These are phyloP conservation scores for Alitta virens DNA, from an alignment of 2,888 invertebrate genomes.

Conservation along the genomic window DNA sequence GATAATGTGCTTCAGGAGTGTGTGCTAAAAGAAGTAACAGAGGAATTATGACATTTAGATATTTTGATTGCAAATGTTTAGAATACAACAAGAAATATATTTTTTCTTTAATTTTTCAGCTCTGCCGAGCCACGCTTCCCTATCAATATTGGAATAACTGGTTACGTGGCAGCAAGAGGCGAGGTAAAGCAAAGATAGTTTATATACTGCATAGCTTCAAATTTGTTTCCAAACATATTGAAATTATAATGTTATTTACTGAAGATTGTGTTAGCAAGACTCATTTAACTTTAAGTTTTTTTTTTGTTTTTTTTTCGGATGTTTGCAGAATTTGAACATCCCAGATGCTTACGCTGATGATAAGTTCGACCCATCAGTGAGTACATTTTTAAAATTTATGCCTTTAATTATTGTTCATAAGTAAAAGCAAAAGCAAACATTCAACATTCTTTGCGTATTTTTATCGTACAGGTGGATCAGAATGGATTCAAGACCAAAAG, in stretches of 20 bases:
- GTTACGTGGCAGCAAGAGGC: constrained; percentile 90
- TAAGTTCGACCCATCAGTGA: constrained; percentile 71
- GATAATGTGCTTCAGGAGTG: too few relatives aligned
- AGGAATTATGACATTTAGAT: too few relatives aligned
- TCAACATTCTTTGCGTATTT: too few relatives aligned
- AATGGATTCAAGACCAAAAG: constrained; percentile 82
- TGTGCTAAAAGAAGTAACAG: too few relatives aligned
- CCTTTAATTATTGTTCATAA: too few relatives aligned
- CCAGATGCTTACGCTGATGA: constrained; percentile 84
- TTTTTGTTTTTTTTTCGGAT: neutral
- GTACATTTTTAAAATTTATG: constrained; percentile 31
- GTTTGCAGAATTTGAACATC: constrained; percentile 80
- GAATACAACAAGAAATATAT: too few relatives aligned
- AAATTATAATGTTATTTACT: too few relatives aligned
- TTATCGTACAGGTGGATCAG: constrained; percentile 64
- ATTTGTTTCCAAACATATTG: neutral
- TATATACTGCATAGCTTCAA: neutral
- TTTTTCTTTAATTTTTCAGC: constrained; percentile 26
- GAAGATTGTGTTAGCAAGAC: neutral
- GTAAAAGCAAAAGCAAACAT: too few relatives aligned
- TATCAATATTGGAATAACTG: constrained; percentile 91
- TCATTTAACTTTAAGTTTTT: neutral
- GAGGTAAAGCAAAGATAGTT: constrained; percentile 66
- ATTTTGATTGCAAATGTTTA: too few relatives aligned
- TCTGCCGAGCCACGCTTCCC: constrained; percentile 70